A percentile compares a stretch with the other conserved stretches of the same genome.
Evolutionary conservation across 2,888 invertebrate species (phyloP).

Genomic region (Ochropacha duplaris): DNA sequence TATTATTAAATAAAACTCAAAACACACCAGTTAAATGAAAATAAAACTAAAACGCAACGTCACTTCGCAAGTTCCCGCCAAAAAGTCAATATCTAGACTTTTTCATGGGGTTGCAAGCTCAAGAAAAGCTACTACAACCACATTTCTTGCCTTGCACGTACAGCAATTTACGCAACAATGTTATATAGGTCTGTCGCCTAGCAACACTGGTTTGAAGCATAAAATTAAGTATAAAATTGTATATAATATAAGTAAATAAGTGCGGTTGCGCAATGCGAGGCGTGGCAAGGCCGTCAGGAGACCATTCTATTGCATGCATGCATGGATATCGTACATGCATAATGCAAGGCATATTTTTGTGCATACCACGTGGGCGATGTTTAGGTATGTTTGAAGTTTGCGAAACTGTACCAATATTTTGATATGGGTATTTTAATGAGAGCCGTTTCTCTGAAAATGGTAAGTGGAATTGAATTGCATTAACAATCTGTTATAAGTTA

Average conservation of each 20-base stretch:
- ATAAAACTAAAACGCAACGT: too few relatives aligned
- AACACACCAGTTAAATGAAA: too few relatives aligned
- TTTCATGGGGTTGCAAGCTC: too few relatives aligned
- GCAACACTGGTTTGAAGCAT: background rate
- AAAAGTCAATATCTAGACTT: too few relatives aligned
- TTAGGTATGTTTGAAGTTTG: background rate
- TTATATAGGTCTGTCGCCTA: background rate
- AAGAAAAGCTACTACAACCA: too few relatives aligned
- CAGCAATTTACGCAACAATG: background rate
- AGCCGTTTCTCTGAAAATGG: background rate
- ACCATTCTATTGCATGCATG: slow-evolving; percentile 20
- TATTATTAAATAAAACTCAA: too few relatives aligned
- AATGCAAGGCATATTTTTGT: background rate
- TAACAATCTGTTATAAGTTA: background rate
- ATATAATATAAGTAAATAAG: background rate
- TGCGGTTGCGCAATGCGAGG: slow-evolving; percentile 21
- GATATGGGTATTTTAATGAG: background rate
- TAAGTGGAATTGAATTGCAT: background rate
- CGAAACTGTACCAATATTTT: background rate
- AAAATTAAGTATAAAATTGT: background rate
- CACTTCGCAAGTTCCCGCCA: too few relatives aligned
- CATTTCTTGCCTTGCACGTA: background rate
- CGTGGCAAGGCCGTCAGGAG: slow-evolving; percentile 44
- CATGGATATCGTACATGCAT: slow-evolving; percentile 6
- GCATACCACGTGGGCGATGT: background rate